Base-by-base conservation (phyloP, 2,797 vertebrate genomes). In the Sternarchorhynchus goeldii region DNA sequence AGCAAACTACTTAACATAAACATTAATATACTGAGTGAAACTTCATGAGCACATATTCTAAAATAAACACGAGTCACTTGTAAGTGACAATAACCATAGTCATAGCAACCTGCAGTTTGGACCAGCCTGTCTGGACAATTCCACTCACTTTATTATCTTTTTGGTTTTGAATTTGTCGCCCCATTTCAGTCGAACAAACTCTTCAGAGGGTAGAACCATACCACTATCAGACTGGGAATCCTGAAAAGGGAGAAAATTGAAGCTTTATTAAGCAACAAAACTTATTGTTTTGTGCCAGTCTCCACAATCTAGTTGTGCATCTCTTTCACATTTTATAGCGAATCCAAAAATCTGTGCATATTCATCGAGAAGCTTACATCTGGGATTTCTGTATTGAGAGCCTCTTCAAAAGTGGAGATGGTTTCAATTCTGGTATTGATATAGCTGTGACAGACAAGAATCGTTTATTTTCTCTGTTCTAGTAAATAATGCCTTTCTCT, bases 321-420 rank as follows among this genome's bases (percentile, higher is more conserved):
- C 18, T 65, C 4, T 65, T n/a, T 65, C 63, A 7, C 34, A 7
- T 36, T 41, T 21, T 16, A 50, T 5, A 5, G 34, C 16, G 2
- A 14, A 31, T 50, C 31, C 20, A 25, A 36, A 36, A 36, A 36
- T 36, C 34, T 34, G 7, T 2, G 34, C 36, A 10, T 8, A 20
- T 18, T 25, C 14, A 8, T 55, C n/a, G 50, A 45, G 82, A 25
- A n/a, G 88, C 93, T 91, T 91, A 95, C 96, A 6, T 96, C 91
- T 74, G 87, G 88, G 50, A 85, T 75, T 81, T 93, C 84, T 77
- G 90, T 85, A 5, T 90, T 88, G 6, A 91, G 88, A 66, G 93
- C 88, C 75, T 96, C 94, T 86, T 96, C 95, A 92, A 97, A 96
- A 2, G 94, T 96, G 86, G 92, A 91, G 73, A 95, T 90, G 66